Percentiles rank a stretch among this genome's conserved stretches.
Conservation (phyloP, 2,888 invertebrate species). For the Junonia oenone region DNA sequence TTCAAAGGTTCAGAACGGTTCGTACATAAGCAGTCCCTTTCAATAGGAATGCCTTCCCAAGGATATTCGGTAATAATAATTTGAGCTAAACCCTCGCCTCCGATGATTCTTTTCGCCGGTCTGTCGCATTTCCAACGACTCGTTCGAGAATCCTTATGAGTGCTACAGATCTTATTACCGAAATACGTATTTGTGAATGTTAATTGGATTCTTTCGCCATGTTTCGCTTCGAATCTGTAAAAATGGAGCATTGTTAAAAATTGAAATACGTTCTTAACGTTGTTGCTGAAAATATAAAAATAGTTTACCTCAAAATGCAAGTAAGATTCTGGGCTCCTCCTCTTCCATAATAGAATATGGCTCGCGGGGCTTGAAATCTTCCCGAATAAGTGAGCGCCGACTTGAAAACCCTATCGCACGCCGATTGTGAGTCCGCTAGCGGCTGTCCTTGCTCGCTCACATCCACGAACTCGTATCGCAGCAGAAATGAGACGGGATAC, state of each 20-base stretch:
- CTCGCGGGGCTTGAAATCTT: conserved; percentile 86
- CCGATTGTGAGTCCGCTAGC: conserved; percentile 76
- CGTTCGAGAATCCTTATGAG: conserved; percentile 82
- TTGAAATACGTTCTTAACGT: too few relatives aligned
- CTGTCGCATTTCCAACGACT: conserved; percentile 85
- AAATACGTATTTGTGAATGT: conserved; percentile 85
- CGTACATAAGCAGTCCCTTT: conserved; percentile 86
- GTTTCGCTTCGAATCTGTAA: conserved; percentile 83
- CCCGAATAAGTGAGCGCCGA: conserved; percentile 78
- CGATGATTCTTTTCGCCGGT: conserved; percentile 62
- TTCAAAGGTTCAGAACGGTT: conserved; percentile 83
- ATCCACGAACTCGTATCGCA: conserved; percentile 91
- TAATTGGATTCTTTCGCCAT: conserved; percentile 84
- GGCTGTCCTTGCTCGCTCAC: conserved; percentile 83
- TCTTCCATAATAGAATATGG: conserved; percentile 90
- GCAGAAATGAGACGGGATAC: conserved; percentile 87
- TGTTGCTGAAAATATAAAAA: background rate
- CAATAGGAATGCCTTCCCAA: conserved; percentile 83
- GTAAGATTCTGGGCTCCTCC: conserved; percentile 88
- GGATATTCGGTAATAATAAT: conserved; percentile 84
- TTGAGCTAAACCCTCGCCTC: conserved; percentile 79
- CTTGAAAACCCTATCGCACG: conserved; percentile 82
- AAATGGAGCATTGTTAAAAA: conserved; percentile 9
- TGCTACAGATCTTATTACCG: conserved; percentile 83
- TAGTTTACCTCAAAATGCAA: conserved; percentile 82